Base-by-base conservation (phyloP, 1,140 invertebrate species). In the Hermetia illucens region DNA sequence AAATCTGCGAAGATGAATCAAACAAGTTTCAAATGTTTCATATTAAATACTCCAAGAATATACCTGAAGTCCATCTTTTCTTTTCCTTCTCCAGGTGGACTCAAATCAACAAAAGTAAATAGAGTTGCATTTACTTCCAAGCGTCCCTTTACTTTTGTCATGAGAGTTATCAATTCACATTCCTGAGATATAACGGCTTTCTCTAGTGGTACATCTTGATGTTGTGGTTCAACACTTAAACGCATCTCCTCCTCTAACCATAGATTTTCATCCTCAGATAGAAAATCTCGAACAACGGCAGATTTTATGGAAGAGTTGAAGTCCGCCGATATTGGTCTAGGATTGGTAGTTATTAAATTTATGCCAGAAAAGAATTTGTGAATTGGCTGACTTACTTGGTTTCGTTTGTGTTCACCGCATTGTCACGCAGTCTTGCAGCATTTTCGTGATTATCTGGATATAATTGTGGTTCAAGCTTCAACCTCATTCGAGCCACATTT, bases 61-160 rank as follows among this genome's bases (percentile, higher is more conserved):
- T 49, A 64, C 59, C 45, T 58, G 43, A 68, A 69, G 44, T 70
- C 65, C 32, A 64, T 54, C 21, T 64, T 55, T 44, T 64, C 64
- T 44, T 67, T 64, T 52, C 74, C 71, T 44, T 74, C 71, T 25
- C 63, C 66, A 4, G 66, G 61, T 6, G 64, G 64, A 48, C 66
- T 72, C 22, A 68, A 49, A 50, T 77, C 75, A 48, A 73, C 66
- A 49, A 77, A 78, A 40, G 72, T 75, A 21, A 77, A 61, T 45
- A 70, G 61, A 22, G 63, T 71, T 5, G 70, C 72, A n/a, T 75
- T 77, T 32, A 79, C 61, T 50, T 78, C 75, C 16, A 78, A 63
- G 25, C 70, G 62, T 17, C 75, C 75, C 54, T 74, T 74, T 12
- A 77, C 63, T 21, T 71, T 67, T 21, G 70, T 68, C 61, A 75